A percentile compares a stretch with the other conserved stretches of the same genome.
Evolutionary conservation across 2,113 vertebrate species (phyloP).

Genomic region (Trematomus loennbergii): DNA sequence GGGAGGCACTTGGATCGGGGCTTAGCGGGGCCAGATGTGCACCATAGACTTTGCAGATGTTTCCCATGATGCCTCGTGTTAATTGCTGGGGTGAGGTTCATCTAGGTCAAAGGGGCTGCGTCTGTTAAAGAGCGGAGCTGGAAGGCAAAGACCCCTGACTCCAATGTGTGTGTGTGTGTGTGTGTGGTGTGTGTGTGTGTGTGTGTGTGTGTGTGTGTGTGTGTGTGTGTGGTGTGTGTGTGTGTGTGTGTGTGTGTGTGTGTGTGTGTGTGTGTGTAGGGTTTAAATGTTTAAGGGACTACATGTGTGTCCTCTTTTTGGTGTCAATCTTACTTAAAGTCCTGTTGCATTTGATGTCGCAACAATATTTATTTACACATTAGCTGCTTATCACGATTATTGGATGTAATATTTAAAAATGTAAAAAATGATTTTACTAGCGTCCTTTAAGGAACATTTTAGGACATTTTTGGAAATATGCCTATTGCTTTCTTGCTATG

Average conservation of each 20-base stretch:
- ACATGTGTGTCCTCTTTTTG: background rate
- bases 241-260: constrained; percentile 18
- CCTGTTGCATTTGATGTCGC: background rate
- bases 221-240: constrained; percentile 32
- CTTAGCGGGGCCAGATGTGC: constrained; percentile 75
- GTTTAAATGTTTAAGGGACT: background rate
- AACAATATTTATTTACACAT: background rate
- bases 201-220: constrained; percentile 16
- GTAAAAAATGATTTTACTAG: background rate
- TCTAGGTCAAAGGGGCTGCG: constrained; percentile 64
- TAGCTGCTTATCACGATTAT: background rate
- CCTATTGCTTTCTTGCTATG: background rate
- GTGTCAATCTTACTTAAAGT: background rate
- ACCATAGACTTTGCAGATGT: constrained; percentile 70
- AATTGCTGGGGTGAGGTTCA: constrained; percentile 68
- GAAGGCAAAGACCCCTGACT: constrained; percentile 43
- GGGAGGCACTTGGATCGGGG: constrained; percentile 45
- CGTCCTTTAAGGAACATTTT: background rate
- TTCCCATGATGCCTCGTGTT: constrained; percentile 72
- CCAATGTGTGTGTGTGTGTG: constrained; percentile 1
- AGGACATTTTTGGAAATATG: background rate
- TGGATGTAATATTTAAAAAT: background rate
- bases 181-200: constrained; percentile 29
- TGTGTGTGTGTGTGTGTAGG: constrained; percentile 3
- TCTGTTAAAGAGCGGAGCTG: constrained; percentile 53